These are phyloP conservation scores for Charadrius vociferus DNA, from an alignment of 2,113 vertebrate genomes.

Conservation along the genomic window DNA sequence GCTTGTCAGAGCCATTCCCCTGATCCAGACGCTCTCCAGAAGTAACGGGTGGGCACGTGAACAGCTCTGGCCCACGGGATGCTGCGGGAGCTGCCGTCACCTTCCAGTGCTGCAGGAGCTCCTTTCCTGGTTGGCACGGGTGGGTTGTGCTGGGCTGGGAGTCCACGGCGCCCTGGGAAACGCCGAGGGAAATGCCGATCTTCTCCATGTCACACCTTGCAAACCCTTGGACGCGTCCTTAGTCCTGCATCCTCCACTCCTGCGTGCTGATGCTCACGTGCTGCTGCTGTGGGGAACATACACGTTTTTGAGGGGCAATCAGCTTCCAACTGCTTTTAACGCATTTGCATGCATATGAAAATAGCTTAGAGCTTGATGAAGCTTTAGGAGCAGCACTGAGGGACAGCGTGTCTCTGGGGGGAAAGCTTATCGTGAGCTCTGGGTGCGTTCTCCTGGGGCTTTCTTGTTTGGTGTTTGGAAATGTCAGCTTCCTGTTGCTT, in stretches of 20 bases:
- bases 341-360: background rate
- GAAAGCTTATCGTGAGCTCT: background rate
- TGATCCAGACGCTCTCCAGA: background rate
- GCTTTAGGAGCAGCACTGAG: background rate
- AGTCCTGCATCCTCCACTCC: accelerated
- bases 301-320: background rate
- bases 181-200: background rate
- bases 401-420: background rate
- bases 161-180: accelerated
- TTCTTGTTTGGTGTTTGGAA: slow-evolving; percentile 18
- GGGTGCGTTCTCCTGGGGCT: background rate
- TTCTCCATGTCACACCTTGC: accelerated
- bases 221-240: background rate
- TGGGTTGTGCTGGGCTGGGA: background rate
- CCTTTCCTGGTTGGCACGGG: accelerated
- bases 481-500: slow-evolving; percentile 6
- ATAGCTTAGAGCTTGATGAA: background rate
- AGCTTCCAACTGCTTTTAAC: background rate
- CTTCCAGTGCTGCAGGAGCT: background rate
- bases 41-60: too few relatives aligned
- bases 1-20: background rate
- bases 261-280: accelerated
- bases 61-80: background rate
- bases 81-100: background rate
- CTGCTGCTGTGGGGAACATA: accelerated